Base-by-base conservation (phyloP, 2,888 invertebrate species). In the Hylaea fasciaria region DNA sequence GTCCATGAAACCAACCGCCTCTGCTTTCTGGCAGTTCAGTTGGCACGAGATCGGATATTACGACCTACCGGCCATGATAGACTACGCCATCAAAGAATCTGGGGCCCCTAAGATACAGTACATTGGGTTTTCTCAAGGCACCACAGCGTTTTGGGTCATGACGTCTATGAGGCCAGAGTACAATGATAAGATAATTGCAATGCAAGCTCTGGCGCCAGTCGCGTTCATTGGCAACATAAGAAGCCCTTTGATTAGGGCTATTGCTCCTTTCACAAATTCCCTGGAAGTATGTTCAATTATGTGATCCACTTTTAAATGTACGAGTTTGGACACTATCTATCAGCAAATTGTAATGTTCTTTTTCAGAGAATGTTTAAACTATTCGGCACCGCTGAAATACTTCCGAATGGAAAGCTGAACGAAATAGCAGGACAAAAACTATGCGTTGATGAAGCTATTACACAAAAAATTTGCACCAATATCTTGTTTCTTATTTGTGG, bases 41-140 rank as follows among this genome's bases (percentile, higher is more conserved):
- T 97, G 95, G 94, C 95, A 96, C 78, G 95, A 97, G 76, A 95
- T 96, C 82, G 96, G 96, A 0, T 84, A 90, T 60, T 94, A 94
- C 76, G 97, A 97, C 80, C 77, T 97, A 0, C 96, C 97, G 8
- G 95, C 96, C 0, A 95, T 94, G 92, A 94, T 97, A 28, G 95
- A 97, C 77, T 94, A 95, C 76, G 89, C 95, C 12, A 74, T 94
- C 2, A 73, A 81, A 22, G 82, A 85, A 37, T 95, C 95, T 0
- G 89, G 93, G 0, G 90, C 93, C 17, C 60, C 89, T 1, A 92
- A 94, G 60, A 71, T 97, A 0, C 94, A 94, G 66, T 96, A 95
- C 78, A 83, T 95, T 2, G 97, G 96, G 0, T 96, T 96, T 79
- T 96, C 95, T 8, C 94, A 94, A 86, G 96, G 96, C 10, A 94